Evolutionary conservation across 2,797 vertebrate genomes (phyloP), one percentile per base, ranked within the genome.

Genomic region (Anniella stebbinsi): DNA sequence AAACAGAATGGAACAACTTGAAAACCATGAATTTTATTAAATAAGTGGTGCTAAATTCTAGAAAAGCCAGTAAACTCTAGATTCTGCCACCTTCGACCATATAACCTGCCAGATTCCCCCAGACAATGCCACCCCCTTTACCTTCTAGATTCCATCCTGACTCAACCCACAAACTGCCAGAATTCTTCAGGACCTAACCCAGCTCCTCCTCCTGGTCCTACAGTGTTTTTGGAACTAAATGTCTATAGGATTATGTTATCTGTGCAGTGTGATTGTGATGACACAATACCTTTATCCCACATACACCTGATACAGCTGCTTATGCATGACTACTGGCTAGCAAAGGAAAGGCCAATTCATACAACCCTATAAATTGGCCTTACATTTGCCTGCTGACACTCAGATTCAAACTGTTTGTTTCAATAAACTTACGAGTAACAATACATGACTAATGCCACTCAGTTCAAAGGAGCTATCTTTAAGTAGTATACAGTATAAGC

Each of bases 401-500:
- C 25, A 86, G 48, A 63, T 45, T 36, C 38, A 48, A 75, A 38
- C 51, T 60, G 60, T 4, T 45, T 66, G 75, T 51, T 80, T 73
- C 38, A 80, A 57, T 86, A 86, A 72, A 72, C 8, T n/a, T 4
- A 30, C 51, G 54, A 60, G 63, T 60, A 63, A 77, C 41, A 41
- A 18, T 10, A 30, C 4, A 0, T 87, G 91, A 92, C 81, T 17
- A 69, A 63, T 51, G 17, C 78, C 80, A 90, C 84, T 0, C 0
- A 9, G 21, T 91, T 91, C 54, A 88, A 66, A 80, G 67, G 70
- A 38, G 2, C 57, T 73, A 77, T 25, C 54, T 78, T 28, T 28
- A 92, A 91, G 60, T 2, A 80, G 73, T 3, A 17, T 15, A n/a
- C n/a, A n/a, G n/a, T n/a, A 89, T 54, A 76, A 33, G 45, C 45